Conservation (phyloP, 2,888 invertebrate genomes). For the Idaea aversata region DNA sequence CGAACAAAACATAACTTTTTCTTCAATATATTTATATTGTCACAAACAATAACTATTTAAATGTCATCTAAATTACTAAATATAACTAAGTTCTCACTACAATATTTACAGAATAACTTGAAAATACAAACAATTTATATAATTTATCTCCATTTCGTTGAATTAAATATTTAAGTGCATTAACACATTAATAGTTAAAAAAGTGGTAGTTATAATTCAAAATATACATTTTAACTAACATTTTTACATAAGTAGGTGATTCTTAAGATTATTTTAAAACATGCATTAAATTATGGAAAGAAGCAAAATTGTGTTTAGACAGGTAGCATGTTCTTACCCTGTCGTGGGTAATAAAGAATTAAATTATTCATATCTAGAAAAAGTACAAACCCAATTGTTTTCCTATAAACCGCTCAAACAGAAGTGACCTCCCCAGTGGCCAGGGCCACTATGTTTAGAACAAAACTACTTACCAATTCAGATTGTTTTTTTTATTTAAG, state of each 20-base stretch:
- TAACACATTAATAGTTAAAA: not conserved
- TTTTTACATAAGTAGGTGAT: not conserved
- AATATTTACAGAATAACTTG: conserved; percentile 63
- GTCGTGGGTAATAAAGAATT: no score
- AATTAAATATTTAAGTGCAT: not conserved
- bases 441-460: no score
- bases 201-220: not conserved
- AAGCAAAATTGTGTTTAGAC: no score
- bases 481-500: no score
- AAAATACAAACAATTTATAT: conserved; percentile 13
- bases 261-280: not conserved
- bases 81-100: conserved; percentile 49
- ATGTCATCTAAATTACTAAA: conserved; percentile 55
- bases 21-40: conserved; percentile 77
- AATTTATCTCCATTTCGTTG: not conserved
- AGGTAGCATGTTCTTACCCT: no score
- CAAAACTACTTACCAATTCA: no score
- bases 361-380: no score
- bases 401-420: no score
- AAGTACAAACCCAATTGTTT: no score
- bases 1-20: conserved; percentile 47
- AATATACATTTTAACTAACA: not conserved
- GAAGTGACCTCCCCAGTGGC: no score
- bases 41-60: conserved; percentile 73
- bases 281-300: not conserved